Percentiles rank a stretch among this genome's conserved stretches.
Conservation (phyloP, 2,888 invertebrate species). For the Heliconius hortense region DNA sequence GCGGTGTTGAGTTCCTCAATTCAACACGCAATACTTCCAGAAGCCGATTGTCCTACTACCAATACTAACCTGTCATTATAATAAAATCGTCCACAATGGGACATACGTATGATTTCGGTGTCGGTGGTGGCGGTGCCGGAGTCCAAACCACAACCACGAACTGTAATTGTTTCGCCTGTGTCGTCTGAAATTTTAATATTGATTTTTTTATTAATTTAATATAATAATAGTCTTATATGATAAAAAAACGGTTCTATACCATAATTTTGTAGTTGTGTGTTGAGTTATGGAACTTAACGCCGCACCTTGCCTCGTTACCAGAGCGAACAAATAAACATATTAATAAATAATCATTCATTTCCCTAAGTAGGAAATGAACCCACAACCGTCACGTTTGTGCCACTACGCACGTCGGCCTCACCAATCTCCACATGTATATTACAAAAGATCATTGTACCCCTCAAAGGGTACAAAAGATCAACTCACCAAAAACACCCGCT, state of each 20-base stretch:
- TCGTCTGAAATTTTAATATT: constrained; percentile 82
- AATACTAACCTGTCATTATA: constrained; percentile 88
- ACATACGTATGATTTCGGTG: constrained; percentile 97
- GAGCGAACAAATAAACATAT: background rate
- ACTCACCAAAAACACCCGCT: constrained; percentile 92
- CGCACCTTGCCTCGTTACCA: background rate
- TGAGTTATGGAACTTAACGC: background rate
- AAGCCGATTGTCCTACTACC: too few relatives aligned
- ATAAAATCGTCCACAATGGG: constrained; percentile 97
- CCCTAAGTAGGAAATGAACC: too few relatives aligned
- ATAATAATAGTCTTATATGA: too few relatives aligned
- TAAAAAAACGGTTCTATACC: too few relatives aligned
- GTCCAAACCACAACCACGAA: constrained; percentile 97
- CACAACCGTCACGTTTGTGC: background rate
- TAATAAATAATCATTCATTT: too few relatives aligned
- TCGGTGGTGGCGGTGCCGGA: constrained; percentile 97
- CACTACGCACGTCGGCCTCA: background rate
- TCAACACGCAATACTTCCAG: too few relatives aligned
- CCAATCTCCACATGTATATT: background rate
- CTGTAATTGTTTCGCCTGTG: constrained; percentile 89
- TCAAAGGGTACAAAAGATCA: background rate
- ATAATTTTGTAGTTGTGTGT: background rate
- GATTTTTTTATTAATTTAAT: too few relatives aligned
- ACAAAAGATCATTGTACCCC: background rate
- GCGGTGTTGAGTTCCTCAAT: too few relatives aligned